A percentile compares a stretch with the other conserved stretches of the same genome.
Conservation (phyloP, 2,797 vertebrate genomes). For the Bucorvus abyssinicus region DNA sequence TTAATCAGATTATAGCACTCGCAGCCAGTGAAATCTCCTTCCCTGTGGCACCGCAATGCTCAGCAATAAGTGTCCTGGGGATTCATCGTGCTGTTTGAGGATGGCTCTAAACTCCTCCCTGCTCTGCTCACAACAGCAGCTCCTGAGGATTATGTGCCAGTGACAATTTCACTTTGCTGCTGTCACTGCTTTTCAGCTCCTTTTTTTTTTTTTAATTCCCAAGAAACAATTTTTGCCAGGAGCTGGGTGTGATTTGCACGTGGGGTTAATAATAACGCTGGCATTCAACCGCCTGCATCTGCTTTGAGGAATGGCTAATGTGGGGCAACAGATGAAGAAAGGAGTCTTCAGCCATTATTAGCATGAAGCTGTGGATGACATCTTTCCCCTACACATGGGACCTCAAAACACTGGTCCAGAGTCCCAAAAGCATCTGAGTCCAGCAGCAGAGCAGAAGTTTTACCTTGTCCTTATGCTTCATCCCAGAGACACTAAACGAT, state of each 20-base stretch:
- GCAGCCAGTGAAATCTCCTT: background rate
- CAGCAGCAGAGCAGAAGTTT: background rate
- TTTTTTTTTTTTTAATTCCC: background rate
- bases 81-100: background rate
- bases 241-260: background rate
- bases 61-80: background rate
- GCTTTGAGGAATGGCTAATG: background rate
- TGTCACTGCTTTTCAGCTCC: background rate
- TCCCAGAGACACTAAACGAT: background rate
- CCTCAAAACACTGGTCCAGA: background rate
- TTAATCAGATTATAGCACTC: background rate
- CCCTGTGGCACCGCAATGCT: background rate
- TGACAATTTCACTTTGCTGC: slow-evolving; percentile 9
- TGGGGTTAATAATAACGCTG: background rate
- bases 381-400: background rate
- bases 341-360: background rate
- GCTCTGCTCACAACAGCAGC: background rate
- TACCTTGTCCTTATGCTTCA: background rate
- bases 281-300: background rate
- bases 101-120: background rate
- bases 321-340: background rate
- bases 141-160: slow-evolving; percentile 17
- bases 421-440: background rate
- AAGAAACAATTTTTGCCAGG: background rate
- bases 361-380: background rate